Conservation (phyloP, 2,797 vertebrate species). For the Sebastes diaconus region DNA sequence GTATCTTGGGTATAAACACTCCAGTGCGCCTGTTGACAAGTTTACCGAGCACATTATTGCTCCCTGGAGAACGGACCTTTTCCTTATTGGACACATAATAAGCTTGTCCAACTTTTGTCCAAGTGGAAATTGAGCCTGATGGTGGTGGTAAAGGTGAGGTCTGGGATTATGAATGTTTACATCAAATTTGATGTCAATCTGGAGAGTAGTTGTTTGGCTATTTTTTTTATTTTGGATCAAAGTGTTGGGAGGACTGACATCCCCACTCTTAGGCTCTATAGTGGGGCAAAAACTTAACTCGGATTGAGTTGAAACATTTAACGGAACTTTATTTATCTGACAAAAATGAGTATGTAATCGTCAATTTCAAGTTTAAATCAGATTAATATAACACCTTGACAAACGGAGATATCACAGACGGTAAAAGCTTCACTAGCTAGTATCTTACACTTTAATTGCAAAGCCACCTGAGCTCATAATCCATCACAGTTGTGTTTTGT, state of each 20-base stretch:
- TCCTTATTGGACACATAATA: not conserved
- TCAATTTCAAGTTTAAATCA: not conserved
- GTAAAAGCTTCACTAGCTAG: not conserved
- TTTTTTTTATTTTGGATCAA: not conserved
- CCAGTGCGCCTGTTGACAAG: not conserved
- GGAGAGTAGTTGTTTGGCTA: not conserved
- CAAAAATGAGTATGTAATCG: not conserved
- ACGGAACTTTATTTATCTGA: not conserved
- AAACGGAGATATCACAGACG: not conserved
- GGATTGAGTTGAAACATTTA: not conserved
- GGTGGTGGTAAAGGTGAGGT: not conserved
- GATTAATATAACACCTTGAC: not conserved
- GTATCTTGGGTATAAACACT: not conserved
- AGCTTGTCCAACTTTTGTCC: not conserved
- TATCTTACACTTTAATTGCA: not conserved
- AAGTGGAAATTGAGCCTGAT: not conserved
- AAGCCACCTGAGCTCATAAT: conserved; percentile 18
- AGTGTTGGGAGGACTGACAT: not conserved
- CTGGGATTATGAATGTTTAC: not conserved
- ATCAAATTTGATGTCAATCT: not conserved
- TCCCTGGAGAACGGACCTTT: not conserved
- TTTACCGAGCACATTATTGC: not conserved
- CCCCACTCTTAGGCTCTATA: not conserved
- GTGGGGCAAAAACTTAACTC: not conserved
- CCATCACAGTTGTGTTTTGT: conserved; percentile 15